Conservation (phyloP, 2,113 vertebrate genomes). For the Damaliscus lunatus region DNA sequence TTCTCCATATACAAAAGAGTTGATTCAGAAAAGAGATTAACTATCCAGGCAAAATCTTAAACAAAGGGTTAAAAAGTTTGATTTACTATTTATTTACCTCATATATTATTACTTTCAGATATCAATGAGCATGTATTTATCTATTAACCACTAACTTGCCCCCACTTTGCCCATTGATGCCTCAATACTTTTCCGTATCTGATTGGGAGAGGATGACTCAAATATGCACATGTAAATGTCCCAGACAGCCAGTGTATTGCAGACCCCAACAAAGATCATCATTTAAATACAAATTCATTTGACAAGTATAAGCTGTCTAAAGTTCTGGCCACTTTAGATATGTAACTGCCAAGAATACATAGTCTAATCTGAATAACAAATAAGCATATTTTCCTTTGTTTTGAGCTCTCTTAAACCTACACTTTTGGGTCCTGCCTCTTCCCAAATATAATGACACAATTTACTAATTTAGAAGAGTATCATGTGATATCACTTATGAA, state of each 20-base stretch:
- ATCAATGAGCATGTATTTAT: constrained; percentile 90
- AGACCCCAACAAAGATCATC: constrained; percentile 30
- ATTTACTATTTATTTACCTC: constrained; percentile 75
- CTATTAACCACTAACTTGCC: constrained; percentile 92
- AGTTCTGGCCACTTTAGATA: not conserved
- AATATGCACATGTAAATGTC: constrained; percentile 81
- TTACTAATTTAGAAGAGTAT: not conserved
- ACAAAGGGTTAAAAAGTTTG: constrained; percentile 67
- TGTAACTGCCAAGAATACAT: not conserved
- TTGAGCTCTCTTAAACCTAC: not conserved
- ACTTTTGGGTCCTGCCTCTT: not conserved
- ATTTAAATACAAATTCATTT: constrained; percentile 50
- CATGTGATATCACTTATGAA: not conserved
- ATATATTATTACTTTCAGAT: constrained; percentile 81
- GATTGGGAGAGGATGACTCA: constrained; percentile 92
- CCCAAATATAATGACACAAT: not conserved
- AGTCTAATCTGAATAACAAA: constrained; percentile 35
- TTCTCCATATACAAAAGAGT: not conserved
- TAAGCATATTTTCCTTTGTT: not conserved
- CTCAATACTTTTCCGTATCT: constrained; percentile 85
- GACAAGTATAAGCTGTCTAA: constrained; percentile 42
- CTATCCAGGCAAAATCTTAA: not conserved
- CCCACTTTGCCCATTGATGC: constrained; percentile 87
- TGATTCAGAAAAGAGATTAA: not conserved
- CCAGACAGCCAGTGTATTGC: not conserved